Percentiles rank a stretch among this genome's conserved stretches.
phyloP scores from a whole-genome alignment of 2,797 vertebrate genomes.

The Acipenser ruthenus region DNA sequence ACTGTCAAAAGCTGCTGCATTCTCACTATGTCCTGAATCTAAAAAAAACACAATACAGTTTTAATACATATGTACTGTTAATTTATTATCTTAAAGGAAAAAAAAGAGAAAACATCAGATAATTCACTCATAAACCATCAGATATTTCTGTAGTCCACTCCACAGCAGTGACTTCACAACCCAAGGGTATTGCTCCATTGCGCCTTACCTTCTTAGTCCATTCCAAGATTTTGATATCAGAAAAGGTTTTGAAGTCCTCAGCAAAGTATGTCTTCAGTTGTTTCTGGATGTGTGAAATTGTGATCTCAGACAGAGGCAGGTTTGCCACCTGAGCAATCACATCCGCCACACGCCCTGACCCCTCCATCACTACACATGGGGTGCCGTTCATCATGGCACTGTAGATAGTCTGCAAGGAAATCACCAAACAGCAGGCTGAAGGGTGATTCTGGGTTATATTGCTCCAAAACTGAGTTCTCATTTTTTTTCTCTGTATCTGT shows the following conservation, averaged over 20 bases:
- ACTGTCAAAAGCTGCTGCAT: slow-evolving; percentile 75
- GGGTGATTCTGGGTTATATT: no score
- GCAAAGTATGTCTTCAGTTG: slow-evolving; percentile 69
- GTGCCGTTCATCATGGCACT: slow-evolving; percentile 76
- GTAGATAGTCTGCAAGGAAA: slow-evolving; percentile 73
- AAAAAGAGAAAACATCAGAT: not conserved
- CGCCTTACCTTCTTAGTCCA: slow-evolving; percentile 86
- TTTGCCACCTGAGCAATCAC: slow-evolving; percentile 76
- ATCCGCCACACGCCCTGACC: slow-evolving; percentile 85
- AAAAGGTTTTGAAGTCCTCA: slow-evolving; percentile 64
- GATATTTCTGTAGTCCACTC: no score
- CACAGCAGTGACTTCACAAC: not conserved
- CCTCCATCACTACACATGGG: slow-evolving; percentile 85
- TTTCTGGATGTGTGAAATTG: slow-evolving; percentile 60
- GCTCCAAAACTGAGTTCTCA: no score
- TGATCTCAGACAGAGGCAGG: slow-evolving; percentile 61
- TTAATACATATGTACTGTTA: not conserved
- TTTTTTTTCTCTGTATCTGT: no score
- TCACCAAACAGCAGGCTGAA: no score
- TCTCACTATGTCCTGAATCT: slow-evolving; percentile 91
- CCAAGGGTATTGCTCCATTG: not conserved
- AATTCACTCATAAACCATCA: not conserved
- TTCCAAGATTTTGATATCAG: slow-evolving; percentile 57
- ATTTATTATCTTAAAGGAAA: not conserved
- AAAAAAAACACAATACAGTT: not conserved